Conservation (phyloP, 2,797 vertebrate genomes). For the Etheostoma nigrum region DNA sequence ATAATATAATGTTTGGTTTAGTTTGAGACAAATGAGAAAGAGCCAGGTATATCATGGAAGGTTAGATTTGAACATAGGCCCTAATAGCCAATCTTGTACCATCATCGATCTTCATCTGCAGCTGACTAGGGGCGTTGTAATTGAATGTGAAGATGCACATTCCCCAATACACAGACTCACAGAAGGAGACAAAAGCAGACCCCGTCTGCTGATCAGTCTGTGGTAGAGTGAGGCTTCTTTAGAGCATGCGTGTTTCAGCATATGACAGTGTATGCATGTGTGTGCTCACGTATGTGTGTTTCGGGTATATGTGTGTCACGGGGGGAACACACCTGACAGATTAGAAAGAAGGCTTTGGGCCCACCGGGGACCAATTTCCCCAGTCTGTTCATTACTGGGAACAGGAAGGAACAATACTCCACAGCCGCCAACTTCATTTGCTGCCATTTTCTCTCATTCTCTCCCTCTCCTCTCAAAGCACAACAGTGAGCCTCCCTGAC, state of each 20-base stretch:
- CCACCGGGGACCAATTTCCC: slow-evolving; percentile 73
- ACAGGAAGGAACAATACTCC: slow-evolving; percentile 76
- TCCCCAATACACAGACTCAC: slow-evolving; percentile 10
- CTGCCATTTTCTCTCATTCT: slow-evolving; percentile 74
- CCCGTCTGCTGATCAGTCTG: not conserved
- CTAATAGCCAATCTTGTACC: slow-evolving; percentile 35
- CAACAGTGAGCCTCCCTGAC: slow-evolving; percentile 49
- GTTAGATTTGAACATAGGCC: slow-evolving; percentile 22
- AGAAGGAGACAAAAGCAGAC: slow-evolving; percentile 1
- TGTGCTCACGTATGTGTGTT: slow-evolving; percentile 1
- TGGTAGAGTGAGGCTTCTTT: not conserved
- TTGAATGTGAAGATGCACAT: slow-evolving; percentile 26
- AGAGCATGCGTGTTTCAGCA: slow-evolving; percentile 14
- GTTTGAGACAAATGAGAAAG: not conserved
- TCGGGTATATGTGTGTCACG: slow-evolving; percentile 10
- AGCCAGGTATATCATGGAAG: slow-evolving; percentile 12
- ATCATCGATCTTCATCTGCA: slow-evolving; percentile 53
- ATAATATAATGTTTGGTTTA: too few species aligned
- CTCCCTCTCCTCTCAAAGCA: slow-evolving; percentile 41
- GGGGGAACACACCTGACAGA: slow-evolving; percentile 62
- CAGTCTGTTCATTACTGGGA: slow-evolving; percentile 77
- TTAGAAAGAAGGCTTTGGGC: slow-evolving; percentile 49
- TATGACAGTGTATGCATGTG: not conserved
- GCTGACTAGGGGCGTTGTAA: slow-evolving; percentile 13
- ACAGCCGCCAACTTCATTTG: slow-evolving; percentile 75